These are phyloP conservation scores for Urocolius indicus DNA, from an alignment of 2,113 vertebrate species.

Conservation along the genomic window DNA sequence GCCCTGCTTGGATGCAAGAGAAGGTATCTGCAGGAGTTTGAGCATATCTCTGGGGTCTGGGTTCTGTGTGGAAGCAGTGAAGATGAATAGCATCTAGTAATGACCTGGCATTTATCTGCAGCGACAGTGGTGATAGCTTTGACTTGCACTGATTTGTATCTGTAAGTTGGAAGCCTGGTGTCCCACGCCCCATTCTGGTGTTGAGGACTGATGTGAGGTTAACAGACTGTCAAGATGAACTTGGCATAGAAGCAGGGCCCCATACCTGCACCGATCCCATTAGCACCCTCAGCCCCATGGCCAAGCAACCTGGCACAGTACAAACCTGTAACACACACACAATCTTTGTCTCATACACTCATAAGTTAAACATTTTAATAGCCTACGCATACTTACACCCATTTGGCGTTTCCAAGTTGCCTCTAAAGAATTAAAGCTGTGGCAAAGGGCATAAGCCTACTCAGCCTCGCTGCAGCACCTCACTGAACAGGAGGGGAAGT, in stretches of 20 bases:
- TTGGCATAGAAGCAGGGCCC: not conserved
- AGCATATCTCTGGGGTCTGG: not conserved
- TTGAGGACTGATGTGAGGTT: not conserved
- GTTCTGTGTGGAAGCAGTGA: not conserved
- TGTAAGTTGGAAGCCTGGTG: not conserved
- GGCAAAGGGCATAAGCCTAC: not conserved
- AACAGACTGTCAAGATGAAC: not conserved
- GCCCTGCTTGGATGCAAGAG: not conserved
- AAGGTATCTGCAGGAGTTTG: not conserved
- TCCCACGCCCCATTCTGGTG: not conserved
- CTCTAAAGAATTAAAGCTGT: not conserved
- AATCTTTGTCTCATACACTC: not conserved
- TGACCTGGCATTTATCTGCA: not conserved
- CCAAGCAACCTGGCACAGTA: not conserved
- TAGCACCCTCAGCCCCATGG: not conserved
- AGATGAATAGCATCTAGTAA: not conserved
- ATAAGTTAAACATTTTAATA: not conserved
- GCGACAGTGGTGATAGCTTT: not conserved
- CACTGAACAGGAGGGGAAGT: not conserved
- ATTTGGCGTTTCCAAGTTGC: not conserved
- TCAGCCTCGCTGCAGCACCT: not conserved
- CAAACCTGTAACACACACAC: fast-evolving
- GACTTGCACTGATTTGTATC: not conserved
- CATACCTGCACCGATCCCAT: not conserved
- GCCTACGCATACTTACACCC: not conserved